Conservation (phyloP, 1,140 invertebrate species). For the Rhyzopertha dominica region DNA sequence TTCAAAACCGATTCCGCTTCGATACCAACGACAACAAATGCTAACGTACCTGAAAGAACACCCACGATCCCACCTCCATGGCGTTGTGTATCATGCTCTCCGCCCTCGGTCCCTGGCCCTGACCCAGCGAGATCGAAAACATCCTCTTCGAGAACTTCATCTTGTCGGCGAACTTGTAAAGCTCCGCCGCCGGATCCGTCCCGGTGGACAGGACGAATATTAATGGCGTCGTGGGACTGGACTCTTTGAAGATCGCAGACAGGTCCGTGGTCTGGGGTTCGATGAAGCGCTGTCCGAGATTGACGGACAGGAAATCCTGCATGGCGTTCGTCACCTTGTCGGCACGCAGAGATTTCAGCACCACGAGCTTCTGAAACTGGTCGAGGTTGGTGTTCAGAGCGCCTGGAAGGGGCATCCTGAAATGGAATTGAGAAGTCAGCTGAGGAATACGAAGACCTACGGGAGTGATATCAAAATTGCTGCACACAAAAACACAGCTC, state of each 20-base stretch:
- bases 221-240: conserved; percentile 55
- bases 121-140: conserved; percentile 64
- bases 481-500: too few relatives aligned
- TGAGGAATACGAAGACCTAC: too few relatives aligned
- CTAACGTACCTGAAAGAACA: conserved; percentile 55
- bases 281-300: conserved; percentile 60
- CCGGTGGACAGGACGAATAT: conserved; percentile 68
- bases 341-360: conserved; percentile 66
- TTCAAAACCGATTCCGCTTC: too few relatives aligned
- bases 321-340: conserved; percentile 71
- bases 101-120: conserved; percentile 64
- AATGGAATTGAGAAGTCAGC: conserved; percentile 5
- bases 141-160: conserved; percentile 53
- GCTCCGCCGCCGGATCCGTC: conserved; percentile 62
- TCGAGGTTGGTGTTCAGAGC: conserved; percentile 53
- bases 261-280: conserved; percentile 65
- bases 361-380: conserved; percentile 63
- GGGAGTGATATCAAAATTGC: too few relatives aligned
- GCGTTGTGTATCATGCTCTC: conserved; percentile 58
- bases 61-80: conserved; percentile 58
- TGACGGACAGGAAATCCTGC: conserved; percentile 55
- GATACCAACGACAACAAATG: too few relatives aligned
- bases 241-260: conserved; percentile 58
- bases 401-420: conserved; percentile 53
- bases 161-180: conserved; percentile 61